phyloP scores from a whole-genome alignment of 2,113 vertebrate species.

The Oceanodroma tethys region DNA sequence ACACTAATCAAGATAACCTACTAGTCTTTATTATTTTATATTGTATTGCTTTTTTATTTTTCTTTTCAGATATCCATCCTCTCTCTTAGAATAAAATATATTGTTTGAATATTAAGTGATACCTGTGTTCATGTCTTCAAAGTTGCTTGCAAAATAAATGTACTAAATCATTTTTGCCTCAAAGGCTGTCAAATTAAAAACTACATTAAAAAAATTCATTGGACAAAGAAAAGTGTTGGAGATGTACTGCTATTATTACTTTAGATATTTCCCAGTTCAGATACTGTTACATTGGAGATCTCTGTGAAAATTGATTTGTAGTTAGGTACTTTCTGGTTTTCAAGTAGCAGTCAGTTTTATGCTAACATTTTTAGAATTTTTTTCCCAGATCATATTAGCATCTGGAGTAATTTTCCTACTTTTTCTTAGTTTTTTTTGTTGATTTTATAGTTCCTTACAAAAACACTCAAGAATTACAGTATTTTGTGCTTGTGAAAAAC shows the following conservation, averaged over 20 bases:
- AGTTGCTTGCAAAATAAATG: background rate
- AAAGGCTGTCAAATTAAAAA: background rate
- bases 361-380: background rate
- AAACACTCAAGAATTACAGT: background rate
- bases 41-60: background rate
- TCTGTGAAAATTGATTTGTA: background rate
- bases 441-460: background rate
- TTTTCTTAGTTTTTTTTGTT: background rate
- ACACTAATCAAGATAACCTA: background rate
- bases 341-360: background rate
- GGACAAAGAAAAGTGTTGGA: background rate
- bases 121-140: background rate
- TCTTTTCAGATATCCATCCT: background rate
- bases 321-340: background rate
- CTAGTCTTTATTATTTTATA: background rate
- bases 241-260: background rate
- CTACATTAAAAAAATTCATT: background rate
- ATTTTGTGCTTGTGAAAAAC: background rate
- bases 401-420: background rate
- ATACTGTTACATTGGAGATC: background rate
- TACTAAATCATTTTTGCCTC: background rate
- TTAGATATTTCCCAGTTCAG: background rate
- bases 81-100: background rate
- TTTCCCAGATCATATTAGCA: background rate
- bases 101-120: background rate